Percentiles rank a stretch among this genome's conserved stretches.
Conservation (phyloP, 2,113 vertebrate species). For the Argyrosomus japonicus region DNA sequence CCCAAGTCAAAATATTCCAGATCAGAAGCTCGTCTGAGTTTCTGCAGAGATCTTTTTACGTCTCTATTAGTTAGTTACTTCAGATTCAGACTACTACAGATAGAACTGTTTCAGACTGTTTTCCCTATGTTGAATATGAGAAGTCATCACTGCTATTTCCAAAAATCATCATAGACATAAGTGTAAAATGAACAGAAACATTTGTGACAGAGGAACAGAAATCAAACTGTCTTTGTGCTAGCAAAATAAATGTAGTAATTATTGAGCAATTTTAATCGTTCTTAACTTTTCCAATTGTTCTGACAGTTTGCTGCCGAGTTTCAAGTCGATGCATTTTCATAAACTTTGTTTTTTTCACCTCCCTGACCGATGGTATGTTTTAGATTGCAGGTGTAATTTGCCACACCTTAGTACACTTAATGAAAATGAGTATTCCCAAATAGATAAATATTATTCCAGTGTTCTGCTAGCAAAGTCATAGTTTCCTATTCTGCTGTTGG, state of each 20-base stretch:
- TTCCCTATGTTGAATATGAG: no score
- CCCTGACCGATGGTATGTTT: background rate
- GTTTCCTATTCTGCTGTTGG: conserved; percentile 1
- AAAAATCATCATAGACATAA: background rate
- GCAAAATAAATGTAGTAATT: background rate
- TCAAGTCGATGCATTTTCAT: background rate
- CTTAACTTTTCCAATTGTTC: background rate
- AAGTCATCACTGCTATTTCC: background rate
- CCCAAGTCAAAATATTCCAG: no score
- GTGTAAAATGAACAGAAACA: background rate
- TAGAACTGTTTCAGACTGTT: no score
- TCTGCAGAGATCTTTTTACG: no score
- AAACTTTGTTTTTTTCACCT: background rate
- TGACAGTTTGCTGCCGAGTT: no score
- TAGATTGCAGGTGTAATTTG: conserved; percentile 1
- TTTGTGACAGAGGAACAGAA: background rate
- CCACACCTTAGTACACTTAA: background rate
- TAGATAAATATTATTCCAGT: background rate
- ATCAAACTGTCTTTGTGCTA: background rate
- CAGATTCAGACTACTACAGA: no score
- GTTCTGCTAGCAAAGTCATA: background rate
- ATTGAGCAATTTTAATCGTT: no score
- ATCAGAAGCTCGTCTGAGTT: no score
- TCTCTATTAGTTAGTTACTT: no score
- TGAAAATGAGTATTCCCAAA: background rate